These are phyloP conservation scores for Condylura cristata DNA, from an alignment of 2,113 vertebrate species.

Conservation along the genomic window DNA sequence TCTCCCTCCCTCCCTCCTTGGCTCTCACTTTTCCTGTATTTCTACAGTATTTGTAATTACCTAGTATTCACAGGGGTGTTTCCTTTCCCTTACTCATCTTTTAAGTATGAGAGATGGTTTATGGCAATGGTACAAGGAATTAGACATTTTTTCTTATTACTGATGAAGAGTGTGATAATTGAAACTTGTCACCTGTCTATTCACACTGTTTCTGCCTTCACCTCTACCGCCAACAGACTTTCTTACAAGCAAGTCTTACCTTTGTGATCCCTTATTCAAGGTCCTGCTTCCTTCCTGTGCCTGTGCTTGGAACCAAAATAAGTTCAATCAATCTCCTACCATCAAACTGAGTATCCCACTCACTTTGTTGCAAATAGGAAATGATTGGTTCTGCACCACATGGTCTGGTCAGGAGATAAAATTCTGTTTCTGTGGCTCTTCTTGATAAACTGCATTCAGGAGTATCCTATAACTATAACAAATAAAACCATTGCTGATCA, in stretches of 20 bases:
- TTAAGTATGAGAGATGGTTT: neutral
- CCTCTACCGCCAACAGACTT: neutral
- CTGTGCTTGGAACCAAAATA: neutral
- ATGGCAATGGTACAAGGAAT: neutral
- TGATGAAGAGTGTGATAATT: too few relatives aligned
- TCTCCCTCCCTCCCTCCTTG: neutral
- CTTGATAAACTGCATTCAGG: neutral
- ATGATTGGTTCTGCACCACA: neutral
- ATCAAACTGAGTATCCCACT: neutral
- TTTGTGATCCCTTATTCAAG: neutral
- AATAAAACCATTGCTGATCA: neutral
- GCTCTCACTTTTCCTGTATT: neutral
- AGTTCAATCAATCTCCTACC: neutral
- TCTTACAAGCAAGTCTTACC: neutral
- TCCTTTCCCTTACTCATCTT: neutral
- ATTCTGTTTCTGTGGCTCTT: neutral
- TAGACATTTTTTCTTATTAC: neutral
- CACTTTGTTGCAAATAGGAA: neutral
- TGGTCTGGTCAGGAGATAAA: neutral
- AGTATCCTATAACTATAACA: neutral
- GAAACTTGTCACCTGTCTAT: neutral
- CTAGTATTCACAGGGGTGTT: neutral
- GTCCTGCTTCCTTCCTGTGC: neutral
- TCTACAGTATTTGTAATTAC: neutral
- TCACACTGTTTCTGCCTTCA: neutral